Evolutionary conservation across 1,140 invertebrate genomes (phyloP), one percentile per base, ranked within the genome.

Genomic region (Armadillidium nasatum): DNA sequence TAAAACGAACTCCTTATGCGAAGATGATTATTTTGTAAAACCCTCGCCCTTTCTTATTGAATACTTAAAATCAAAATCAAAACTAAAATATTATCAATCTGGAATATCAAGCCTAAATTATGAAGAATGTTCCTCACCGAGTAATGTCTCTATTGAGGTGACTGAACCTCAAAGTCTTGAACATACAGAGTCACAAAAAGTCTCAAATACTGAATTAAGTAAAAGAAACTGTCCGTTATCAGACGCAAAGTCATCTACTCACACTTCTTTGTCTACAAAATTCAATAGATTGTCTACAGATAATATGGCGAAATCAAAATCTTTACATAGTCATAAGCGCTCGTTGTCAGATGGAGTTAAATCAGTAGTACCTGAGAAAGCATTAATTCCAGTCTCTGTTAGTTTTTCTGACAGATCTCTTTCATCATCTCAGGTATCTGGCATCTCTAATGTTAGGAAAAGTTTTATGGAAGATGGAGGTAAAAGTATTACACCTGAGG

Each of bases 381-480:
- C 50, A 60, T 19, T 60, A 19, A 60, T 15, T 19, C 11, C 11
- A 60, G 50, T 60, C 50, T 60, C 50, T 60, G 11, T 7, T 60
- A 60, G 50, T 60, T 60, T 60, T 19, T 60, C 50, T 4, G 50
- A 60, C 11, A 60, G 19, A 7, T 60, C 50, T 13, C 19, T 19
- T 60, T 60, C 19, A 13, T 19, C 50, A 4, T 19, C 50, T 15
- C 50, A 60, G 7, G 19, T 60, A 2, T 60, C 50, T 60, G 19
- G 50, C 50, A 60, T 15, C 4, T 1, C 11, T 3, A 15, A 13
- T 19, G 50, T 60, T 15, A 60, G 7, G 7, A 60, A 60, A 19
- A 60, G 50, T 60, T 60, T 60, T 19, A 60, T 60, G 50, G 50
- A 60, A 60, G 50, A 60, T 60, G 50, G 50, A 13, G 50, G 50